Base-by-base conservation (phyloP, 53 echinoderm and acorn worm genomes). In the Astropecten irregularis region DNA sequence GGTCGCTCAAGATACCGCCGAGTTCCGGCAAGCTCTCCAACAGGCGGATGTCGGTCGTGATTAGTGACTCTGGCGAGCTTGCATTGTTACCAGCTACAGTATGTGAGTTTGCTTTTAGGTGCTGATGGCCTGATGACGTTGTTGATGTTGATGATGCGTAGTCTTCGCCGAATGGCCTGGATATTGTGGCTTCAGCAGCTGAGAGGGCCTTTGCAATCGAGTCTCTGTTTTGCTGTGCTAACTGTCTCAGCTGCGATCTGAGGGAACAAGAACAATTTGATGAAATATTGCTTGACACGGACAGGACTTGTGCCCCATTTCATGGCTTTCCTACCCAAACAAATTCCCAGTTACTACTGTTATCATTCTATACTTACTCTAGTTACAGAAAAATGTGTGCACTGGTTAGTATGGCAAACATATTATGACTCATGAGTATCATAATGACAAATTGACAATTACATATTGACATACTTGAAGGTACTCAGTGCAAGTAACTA, bases 151-250 rank as follows among this genome's bases (percentile, higher is more conserved):
- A n/a, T n/a, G n/a, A n/a, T n/a, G n/a, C n/a, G n/a, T n/a, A n/a
- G n/a, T n/a, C n/a, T n/a, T n/a, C n/a, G n/a, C n/a, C n/a, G n/a
- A n/a, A n/a, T n/a, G n/a, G n/a, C n/a, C n/a, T n/a, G n/a, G 36
- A 3, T 32, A 10, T 35, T 55, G 38, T 38, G 26, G 55, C 58
- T 15, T 58, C 20, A 11, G 76, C 20, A 76, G 40, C 76, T 13
- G 76, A 76, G 28, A 76, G 28, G 5, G 76, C 76, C 40, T 39
- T 58, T 0, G 58, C 37, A 21, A 76, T 55, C 6, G 76, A 56
- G 25, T 76, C 76, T 40, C 76, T 51, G 58, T 76, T 76, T 10
- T 76, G 76, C 26, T 76, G 55, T 16, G 76, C 76, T 13, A 76
- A 58, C 40, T 76, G 40, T 38, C 56, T 76, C 40, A 76, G 76